Conservation (phyloP, 2,113 vertebrate genomes). For the Urocolius indicus region DNA sequence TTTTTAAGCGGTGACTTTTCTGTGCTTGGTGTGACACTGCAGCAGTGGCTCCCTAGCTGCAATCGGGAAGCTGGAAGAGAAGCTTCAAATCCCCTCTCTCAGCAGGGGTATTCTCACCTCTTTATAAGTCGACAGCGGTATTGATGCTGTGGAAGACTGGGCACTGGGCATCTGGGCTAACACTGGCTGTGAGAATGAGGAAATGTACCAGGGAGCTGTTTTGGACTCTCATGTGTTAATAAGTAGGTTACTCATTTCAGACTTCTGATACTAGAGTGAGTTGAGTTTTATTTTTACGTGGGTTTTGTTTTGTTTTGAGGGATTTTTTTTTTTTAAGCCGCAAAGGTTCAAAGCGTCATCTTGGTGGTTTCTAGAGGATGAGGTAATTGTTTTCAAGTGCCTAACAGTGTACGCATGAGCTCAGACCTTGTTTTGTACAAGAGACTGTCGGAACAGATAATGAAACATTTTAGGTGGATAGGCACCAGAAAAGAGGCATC, state of each 20-base stretch:
- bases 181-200: neutral
- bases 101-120: neutral
- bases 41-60: neutral
- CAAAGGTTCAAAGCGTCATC: neutral
- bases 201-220: neutral
- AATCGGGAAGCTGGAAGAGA: neutral
- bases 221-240: neutral
- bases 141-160: neutral
- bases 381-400: neutral
- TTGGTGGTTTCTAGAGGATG: neutral
- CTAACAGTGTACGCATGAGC: neutral
- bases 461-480: neutral
- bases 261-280: neutral
- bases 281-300: neutral
- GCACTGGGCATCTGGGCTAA: neutral
- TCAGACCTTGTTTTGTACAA: neutral
- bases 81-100: neutral
- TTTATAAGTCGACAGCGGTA: fast-evolving
- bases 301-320: neutral
- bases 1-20: neutral
- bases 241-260: neutral
- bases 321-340: neutral
- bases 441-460: neutral
- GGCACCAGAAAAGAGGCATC: neutral
- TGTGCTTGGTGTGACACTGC: neutral